Evolutionary conservation across 2,888 invertebrate species (phyloP).

Genomic region (Eulithis prunata): DNA sequence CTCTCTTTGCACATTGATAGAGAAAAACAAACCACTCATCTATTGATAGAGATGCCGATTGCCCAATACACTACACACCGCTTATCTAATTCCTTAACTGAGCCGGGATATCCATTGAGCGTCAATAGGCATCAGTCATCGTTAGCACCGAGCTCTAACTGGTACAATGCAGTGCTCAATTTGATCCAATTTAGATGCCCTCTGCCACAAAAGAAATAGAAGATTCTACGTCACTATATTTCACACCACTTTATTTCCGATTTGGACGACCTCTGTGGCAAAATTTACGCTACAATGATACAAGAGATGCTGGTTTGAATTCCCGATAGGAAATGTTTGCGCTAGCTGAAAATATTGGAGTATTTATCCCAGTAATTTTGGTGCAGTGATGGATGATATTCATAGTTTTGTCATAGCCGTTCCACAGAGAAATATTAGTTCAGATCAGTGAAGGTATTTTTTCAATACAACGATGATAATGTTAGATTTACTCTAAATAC

Average conservation of each 20-base stretch:
- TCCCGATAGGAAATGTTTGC: too few species aligned
- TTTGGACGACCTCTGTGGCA: too few species aligned
- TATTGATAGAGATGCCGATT: conserved; percentile 14
- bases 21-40: conserved; percentile 1
- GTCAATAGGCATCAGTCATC: conserved; percentile 58
- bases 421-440: too few species aligned
- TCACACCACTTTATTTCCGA: conserved; percentile 1
- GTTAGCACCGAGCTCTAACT: conserved; percentile 58
- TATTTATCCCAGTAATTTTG: too few species aligned
- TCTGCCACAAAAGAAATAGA: conserved; percentile 40
- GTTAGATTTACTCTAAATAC: too few species aligned
- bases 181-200: conserved; percentile 73
- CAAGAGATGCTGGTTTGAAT: too few species aligned
- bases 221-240: conserved; percentile 10
- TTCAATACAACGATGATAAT: too few species aligned
- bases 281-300: too few species aligned
- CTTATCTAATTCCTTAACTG: conserved; percentile 31
- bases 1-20: background rate
- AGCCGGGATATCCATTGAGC: conserved; percentile 35
- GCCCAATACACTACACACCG: conserved; percentile 11
- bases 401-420: too few species aligned
- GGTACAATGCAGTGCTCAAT: conserved; percentile 65
- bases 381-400: too few species aligned
- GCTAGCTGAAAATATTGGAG: too few species aligned
- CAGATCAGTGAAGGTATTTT: too few species aligned